These are phyloP conservation scores for Aelia acuminata DNA, from an alignment of 2,888 invertebrate species.

Conservation along the genomic window DNA sequence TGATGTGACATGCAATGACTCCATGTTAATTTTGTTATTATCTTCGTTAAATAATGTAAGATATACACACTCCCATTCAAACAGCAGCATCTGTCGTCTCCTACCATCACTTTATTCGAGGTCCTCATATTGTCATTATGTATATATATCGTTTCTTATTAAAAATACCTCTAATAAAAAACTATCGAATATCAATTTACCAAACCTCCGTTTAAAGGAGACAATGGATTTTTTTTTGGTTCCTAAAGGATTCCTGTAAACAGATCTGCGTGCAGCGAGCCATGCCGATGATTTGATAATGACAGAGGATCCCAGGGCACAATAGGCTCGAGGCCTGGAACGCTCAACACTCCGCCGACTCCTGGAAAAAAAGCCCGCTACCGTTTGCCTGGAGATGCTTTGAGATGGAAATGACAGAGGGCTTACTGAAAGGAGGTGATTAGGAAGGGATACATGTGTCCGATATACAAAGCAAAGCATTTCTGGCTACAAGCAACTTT, in stretches of 20 bases:
- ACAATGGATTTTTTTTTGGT: constrained; percentile 28
- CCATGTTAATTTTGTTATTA: too few species aligned
- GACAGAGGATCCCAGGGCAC: background rate
- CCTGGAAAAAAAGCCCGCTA: background rate
- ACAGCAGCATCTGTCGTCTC: too few species aligned
- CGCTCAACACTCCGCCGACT: background rate
- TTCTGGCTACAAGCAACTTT: background rate
- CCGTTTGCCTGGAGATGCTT: constrained; percentile 33
- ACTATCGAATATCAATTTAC: constrained; percentile 2
- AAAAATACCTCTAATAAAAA: background rate
- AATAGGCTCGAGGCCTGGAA: background rate
- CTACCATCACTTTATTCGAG: background rate
- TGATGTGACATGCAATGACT: too few species aligned
- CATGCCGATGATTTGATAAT: constrained; percentile 43
- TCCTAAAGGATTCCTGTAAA: background rate
- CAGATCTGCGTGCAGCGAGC: constrained; percentile 1
- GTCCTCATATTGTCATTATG: too few species aligned
- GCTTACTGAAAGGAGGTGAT: background rate
- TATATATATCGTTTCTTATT: background rate
- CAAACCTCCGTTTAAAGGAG: background rate
- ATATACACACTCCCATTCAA: background rate
- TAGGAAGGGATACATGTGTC: background rate
- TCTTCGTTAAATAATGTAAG: too few species aligned
- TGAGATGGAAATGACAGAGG: constrained; percentile 6
- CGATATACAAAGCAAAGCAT: background rate